Conservation (phyloP, 2,113 vertebrate species). For the Cyprinodon brontotheroides region DNA sequence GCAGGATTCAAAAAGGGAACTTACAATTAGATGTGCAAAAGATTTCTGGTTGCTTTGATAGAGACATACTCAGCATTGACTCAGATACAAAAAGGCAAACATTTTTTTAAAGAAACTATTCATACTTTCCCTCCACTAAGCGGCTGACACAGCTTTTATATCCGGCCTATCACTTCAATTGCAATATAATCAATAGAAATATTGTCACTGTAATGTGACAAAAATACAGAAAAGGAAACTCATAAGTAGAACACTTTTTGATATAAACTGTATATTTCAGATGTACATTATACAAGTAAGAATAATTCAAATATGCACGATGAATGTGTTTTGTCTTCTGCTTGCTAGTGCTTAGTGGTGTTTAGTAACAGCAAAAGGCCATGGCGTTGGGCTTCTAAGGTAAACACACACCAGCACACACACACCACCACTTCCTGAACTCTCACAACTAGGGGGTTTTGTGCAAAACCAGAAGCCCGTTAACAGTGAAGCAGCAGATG, state of each 20-base stretch:
- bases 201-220: not conserved
- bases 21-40: no score
- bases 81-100: not conserved
- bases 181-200: not conserved
- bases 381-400: slow-evolving; percentile 35
- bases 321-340: slow-evolving; percentile 26
- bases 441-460: no score
- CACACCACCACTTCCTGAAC: slow-evolving; percentile 55
- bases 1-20: no score
- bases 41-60: no score
- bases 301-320: slow-evolving; percentile 36
- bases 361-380: slow-evolving; percentile 57
- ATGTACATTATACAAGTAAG: slow-evolving; percentile 12
- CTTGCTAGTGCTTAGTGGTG: slow-evolving; percentile 63
- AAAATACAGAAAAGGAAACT: not conserved
- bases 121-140: not conserved
- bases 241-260: not conserved
- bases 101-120: not conserved
- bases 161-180: no score
- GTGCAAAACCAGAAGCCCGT: slow-evolving; percentile 68
- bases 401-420: slow-evolving; percentile 30
- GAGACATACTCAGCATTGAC: no score
- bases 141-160: not conserved
- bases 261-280: not conserved
- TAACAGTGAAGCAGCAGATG: slow-evolving; percentile 74